Conservation (phyloP, 2,797 vertebrate genomes). For the Helicolenus hilgendorfi region DNA sequence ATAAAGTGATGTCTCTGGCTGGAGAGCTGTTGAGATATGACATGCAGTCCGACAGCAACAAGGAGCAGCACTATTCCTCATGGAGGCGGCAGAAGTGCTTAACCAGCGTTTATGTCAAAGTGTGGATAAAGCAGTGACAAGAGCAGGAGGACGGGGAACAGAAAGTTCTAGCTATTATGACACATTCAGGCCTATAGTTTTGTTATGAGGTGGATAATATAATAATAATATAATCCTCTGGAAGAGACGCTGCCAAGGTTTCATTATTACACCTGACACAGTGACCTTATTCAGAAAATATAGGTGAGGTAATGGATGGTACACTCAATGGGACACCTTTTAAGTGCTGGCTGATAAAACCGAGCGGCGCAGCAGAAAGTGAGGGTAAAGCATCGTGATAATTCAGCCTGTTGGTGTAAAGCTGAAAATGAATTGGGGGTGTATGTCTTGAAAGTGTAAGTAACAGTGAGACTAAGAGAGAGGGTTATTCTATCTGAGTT, state of each 20-base stretch:
- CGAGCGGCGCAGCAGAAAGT: not conserved
- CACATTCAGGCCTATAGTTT: constrained; percentile 1
- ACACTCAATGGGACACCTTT: not conserved
- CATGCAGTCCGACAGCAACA: constrained; percentile 14
- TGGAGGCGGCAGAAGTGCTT: constrained; percentile 45
- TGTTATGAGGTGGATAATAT: not conserved
- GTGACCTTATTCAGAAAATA: constrained; percentile 37
- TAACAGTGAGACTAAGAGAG: constrained; percentile 2
- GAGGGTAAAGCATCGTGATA: constrained; percentile 1
- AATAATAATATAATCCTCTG: not conserved
- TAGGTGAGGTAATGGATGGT: constrained; percentile 16
- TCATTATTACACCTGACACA: constrained; percentile 33
- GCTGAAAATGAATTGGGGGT: not conserved
- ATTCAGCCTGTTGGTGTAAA: not conserved
- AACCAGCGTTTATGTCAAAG: constrained; percentile 61
- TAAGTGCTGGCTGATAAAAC: not conserved
- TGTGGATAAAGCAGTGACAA: constrained; percentile 27
- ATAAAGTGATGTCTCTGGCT: constrained; percentile 13
- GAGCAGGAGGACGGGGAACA: not conserved
- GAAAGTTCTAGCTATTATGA: constrained; percentile 10
- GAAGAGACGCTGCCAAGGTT: not conserved
- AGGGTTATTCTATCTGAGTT: not conserved
- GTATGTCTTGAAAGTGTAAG: constrained; percentile 9
- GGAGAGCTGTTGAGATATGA: constrained; percentile 20
- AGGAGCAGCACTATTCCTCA: constrained; percentile 35